Percentiles rank a stretch among this genome's conserved stretches.
Conservation (phyloP, 2,888 invertebrate genomes). For the Proisotoma minuta region DNA sequence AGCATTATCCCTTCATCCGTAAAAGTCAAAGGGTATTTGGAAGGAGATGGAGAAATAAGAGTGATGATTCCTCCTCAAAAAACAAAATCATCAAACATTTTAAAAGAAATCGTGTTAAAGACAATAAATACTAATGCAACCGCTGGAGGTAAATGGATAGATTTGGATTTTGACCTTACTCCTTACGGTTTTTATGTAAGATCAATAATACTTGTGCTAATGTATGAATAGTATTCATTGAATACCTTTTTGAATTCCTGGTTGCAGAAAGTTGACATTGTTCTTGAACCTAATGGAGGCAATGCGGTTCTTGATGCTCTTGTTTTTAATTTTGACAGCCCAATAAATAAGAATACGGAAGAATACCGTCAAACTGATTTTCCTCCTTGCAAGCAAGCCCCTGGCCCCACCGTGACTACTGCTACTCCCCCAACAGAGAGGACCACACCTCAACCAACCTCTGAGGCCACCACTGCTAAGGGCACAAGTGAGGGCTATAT, state of each 20-base stretch:
- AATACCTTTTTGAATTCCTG: too few relatives aligned
- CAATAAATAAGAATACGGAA: too few relatives aligned
- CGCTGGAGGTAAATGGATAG: neutral
- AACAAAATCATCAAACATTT: too few relatives aligned
- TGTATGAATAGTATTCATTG: too few relatives aligned
- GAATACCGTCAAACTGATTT: neutral
- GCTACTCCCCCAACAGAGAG: neutral
- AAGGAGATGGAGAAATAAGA: neutral
- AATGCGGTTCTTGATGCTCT: neutral
- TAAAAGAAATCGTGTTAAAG: too few relatives aligned
- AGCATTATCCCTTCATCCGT: neutral
- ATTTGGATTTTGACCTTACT: neutral
- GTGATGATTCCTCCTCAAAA: too few relatives aligned
- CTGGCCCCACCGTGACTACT: neutral
- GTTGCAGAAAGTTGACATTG: neutral
- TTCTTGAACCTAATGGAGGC: neutral
- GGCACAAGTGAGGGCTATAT: too few relatives aligned
- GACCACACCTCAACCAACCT: neutral
- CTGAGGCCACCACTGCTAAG: neutral
- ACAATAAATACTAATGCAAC: too few relatives aligned
- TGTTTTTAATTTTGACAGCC: neutral
- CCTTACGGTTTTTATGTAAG: neutral
- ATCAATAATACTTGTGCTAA: neutral
- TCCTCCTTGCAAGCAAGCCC: neutral
- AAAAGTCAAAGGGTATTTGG: neutral